These are phyloP conservation scores for Ovibos moschatus DNA, from an alignment of 2,113 vertebrate species.

Conservation along the genomic window DNA sequence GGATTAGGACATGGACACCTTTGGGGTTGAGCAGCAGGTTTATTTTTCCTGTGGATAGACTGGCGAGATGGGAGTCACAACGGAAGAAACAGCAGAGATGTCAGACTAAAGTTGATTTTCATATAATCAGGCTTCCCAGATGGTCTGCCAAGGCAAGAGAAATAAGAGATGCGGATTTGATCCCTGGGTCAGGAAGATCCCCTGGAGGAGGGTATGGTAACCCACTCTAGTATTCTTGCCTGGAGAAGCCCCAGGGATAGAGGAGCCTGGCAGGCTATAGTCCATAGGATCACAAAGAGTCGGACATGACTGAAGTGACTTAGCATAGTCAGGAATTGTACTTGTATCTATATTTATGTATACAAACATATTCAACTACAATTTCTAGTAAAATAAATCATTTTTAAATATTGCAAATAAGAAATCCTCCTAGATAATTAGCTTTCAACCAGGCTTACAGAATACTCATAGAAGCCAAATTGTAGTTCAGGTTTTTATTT, in stretches of 20 bases:
- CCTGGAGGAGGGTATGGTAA: not conserved
- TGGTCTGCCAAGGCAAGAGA: not conserved
- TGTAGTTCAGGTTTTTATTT: not conserved
- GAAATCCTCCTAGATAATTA: not conserved
- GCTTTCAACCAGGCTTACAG: not conserved
- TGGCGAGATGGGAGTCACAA: not conserved
- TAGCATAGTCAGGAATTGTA: not conserved
- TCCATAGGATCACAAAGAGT: not conserved
- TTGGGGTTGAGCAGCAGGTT: too few species aligned
- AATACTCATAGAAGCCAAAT: not conserved
- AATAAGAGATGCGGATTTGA: not conserved
- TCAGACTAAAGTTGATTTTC: not conserved
- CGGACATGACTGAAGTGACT: not conserved
- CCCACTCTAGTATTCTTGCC: not conserved
- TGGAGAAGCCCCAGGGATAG: not conserved
- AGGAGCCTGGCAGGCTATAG: not conserved
- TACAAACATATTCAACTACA: not conserved
- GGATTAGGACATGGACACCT: not conserved
- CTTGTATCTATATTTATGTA: not conserved
- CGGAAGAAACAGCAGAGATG: not conserved
- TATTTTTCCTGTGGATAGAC: not conserved
- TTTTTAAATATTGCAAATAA: not conserved
- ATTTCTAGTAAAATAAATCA: not conserved
- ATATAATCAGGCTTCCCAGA: not conserved
- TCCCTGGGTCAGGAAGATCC: not conserved